Conservation (phyloP, 2,113 vertebrate genomes). For the Cisticola juncidis region DNA sequence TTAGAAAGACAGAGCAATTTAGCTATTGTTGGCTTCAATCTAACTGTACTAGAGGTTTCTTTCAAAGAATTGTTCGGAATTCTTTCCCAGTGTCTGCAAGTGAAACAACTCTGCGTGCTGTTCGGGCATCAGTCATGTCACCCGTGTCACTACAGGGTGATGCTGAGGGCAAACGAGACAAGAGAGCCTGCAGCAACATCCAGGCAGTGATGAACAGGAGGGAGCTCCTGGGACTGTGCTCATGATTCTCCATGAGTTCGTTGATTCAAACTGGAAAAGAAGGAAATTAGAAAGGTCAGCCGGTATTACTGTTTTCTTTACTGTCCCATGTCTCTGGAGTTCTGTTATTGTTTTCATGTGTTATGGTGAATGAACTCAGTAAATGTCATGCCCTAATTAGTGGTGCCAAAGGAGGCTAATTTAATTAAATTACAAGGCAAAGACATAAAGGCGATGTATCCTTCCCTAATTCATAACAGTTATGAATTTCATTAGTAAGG, state of each 20-base stretch:
- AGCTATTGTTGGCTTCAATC: not conserved
- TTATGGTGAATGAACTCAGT: not conserved
- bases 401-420: not conserved
- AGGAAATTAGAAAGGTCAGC: not conserved
- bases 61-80: not conserved
- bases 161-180: not conserved
- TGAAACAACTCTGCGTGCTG: not conserved
- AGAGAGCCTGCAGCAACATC: not conserved
- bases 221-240: not conserved
- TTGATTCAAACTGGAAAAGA: not conserved
- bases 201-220: not conserved
- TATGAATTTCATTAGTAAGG: not conserved
- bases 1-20: not conserved
- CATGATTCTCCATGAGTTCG: not conserved
- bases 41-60: not conserved
- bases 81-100: not conserved
- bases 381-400: not conserved
- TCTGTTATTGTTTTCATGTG: not conserved
- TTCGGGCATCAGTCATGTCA: not conserved
- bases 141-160: not conserved
- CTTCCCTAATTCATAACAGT: not conserved
- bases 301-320: not conserved
- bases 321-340: not conserved
- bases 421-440: slow-evolving; percentile 10
- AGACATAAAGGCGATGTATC: not conserved